Base-by-base conservation (phyloP, 1,140 invertebrate genomes). In the Venturia canescens region DNA sequence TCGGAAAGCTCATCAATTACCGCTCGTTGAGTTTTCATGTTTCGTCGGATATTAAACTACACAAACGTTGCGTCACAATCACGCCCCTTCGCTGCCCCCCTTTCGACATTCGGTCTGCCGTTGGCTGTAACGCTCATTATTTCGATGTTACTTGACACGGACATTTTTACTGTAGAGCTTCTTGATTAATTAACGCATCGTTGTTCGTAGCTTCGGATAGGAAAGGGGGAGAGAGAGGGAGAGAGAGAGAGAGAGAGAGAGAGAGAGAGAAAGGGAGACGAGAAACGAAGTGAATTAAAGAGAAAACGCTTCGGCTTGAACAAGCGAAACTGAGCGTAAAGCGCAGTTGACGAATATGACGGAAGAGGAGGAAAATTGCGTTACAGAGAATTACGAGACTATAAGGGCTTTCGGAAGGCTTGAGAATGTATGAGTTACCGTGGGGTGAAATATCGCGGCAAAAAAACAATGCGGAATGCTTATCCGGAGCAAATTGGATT, bases 1-100 rank as follows among this genome's bases (percentile, higher is more conserved):
- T 29, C 60, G 60, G 23, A 13, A 63, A 63, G 60, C 50, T 57
- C 71, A 74, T 74, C 34, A 74, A 74, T 74, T 74, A 74, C 26
- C 71, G 71, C 38, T 57, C 29, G 34, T 50, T 21, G 71, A 74
- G 71, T 74, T 74, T 74, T 74, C 71, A 74, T 74, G 50, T 74
- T 74, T 74, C 50, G 71, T 57, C 50, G 50, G 71, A 74, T 74
- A 74, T 74, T 74, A 74, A 74, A 74, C 71, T 72, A 31, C 63
- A 18, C 3, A 9, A 67, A 67, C 27, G 27, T 21, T 16, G 15
- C n/a, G 50, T 34, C 34, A 34, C 34, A 53, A 6, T 18, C 15
- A 53, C n/a, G 50, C 50, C 15, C 50, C 34, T 9, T 26, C 27
- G 16, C 15, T 27, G 18, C 27, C 7, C 63, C 13, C 27, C 66